These are phyloP conservation scores for Neogobius melanostomus DNA, from an alignment of 2,113 vertebrate genomes.

Conservation along the genomic window DNA sequence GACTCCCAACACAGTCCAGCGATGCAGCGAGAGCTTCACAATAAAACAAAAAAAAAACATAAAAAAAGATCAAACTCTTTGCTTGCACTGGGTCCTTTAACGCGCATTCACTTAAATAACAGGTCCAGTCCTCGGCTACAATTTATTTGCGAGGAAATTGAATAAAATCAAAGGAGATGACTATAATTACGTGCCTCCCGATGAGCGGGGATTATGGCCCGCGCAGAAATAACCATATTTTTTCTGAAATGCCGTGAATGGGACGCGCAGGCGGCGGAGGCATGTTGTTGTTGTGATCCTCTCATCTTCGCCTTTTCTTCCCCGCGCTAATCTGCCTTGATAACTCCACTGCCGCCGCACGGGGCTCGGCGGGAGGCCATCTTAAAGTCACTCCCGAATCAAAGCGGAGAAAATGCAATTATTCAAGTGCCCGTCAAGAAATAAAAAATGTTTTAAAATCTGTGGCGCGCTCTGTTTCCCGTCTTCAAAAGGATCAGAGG, in stretches of 20 bases:
- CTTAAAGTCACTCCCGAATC: constrained; percentile 58
- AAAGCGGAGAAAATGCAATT: constrained; percentile 52
- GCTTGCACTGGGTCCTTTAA: neutral
- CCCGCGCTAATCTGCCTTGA: constrained; percentile 61
- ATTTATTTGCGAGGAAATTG: constrained; percentile 50
- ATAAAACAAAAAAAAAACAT: neutral
- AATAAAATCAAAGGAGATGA: constrained; percentile 64
- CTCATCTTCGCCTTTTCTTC: constrained; percentile 26
- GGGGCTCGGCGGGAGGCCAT: constrained; percentile 44
- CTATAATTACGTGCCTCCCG: constrained; percentile 67
- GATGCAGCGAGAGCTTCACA: neutral
- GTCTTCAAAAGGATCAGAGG: constrained; percentile 38
- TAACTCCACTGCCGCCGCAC: constrained; percentile 38
- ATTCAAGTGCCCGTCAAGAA: constrained; percentile 52
- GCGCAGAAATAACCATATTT: constrained; percentile 65
- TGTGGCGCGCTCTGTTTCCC: constrained; percentile 10
- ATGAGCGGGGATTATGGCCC: constrained; percentile 65
- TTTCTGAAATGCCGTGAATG: constrained; percentile 20
- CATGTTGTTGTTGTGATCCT: constrained; percentile 35
- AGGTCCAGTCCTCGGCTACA: constrained; percentile 32
- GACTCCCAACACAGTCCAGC: constrained; percentile 19
- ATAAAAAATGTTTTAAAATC: constrained; percentile 23
- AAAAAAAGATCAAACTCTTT: constrained; percentile 7
- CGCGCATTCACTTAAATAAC: constrained; percentile 24
- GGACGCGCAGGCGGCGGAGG: constrained; percentile 46